Percentiles rank a stretch among this genome's conserved stretches.
Evolutionary conservation across 2,113 vertebrate species (phyloP).

Genomic region (Esox niger): DNA sequence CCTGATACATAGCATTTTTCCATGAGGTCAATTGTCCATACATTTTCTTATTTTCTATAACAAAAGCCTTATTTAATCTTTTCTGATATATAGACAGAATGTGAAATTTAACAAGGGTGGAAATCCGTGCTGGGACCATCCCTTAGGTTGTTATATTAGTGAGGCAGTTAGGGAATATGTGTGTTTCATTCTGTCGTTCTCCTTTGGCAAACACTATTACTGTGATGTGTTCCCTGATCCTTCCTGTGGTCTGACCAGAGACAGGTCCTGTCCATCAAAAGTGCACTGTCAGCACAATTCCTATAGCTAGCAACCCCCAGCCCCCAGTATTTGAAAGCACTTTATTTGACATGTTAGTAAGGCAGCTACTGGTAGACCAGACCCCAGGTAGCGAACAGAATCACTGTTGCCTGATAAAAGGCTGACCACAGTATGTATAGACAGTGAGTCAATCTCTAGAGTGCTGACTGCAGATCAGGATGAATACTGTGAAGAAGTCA

Average conservation of each 20-base stretch:
- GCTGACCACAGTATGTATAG: slow-evolving; percentile 51
- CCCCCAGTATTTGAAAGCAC: slow-evolving; percentile 55
- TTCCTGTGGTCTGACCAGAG: slow-evolving; percentile 48
- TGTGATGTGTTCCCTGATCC: slow-evolving; percentile 40
- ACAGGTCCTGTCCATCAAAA: slow-evolving; percentile 47
- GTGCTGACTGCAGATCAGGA: slow-evolving; percentile 53
- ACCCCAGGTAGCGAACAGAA: slow-evolving; percentile 61
- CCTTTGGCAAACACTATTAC: slow-evolving; percentile 40
- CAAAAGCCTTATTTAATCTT: slow-evolving; percentile 21
- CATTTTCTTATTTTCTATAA: slow-evolving; percentile 15
- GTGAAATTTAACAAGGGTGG: slow-evolving; percentile 3
- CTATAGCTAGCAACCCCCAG: slow-evolving; percentile 42
- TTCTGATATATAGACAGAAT: neutral
- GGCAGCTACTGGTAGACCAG: slow-evolving; percentile 63
- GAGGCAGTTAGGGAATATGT: slow-evolving; percentile 22
- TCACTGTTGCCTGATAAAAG: slow-evolving; percentile 68
- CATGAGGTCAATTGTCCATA: slow-evolving; percentile 4
- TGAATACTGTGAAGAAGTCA: slow-evolving; percentile 24
- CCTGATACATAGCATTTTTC: neutral
- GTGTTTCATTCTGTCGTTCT: slow-evolving; percentile 40
- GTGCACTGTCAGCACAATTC: slow-evolving; percentile 56
- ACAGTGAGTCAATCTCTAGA: slow-evolving; percentile 50
- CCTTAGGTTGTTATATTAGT: slow-evolving; percentile 18
- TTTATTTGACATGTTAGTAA: slow-evolving; percentile 66
- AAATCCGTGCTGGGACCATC: slow-evolving; percentile 16